Evolutionary conservation across 1,140 invertebrate species (phyloP), one percentile per base, ranked within the genome.

Genomic region (Galleria mellonella): DNA sequence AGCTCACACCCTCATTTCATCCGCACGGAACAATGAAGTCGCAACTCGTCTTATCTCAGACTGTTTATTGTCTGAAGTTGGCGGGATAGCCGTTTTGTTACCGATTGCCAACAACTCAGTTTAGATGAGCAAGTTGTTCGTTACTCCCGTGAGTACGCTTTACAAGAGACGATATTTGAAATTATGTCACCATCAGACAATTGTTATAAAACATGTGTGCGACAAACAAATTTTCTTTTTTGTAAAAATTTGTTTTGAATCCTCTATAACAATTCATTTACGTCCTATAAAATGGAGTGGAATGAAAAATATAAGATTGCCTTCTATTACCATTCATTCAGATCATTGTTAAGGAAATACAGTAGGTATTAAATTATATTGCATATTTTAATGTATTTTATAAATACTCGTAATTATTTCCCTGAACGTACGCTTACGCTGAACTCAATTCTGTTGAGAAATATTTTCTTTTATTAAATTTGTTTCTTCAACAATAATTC

Each of bases 41-140:
- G 51, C 55, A 52, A 62, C 74, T 67, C 67, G 67, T 43, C 68
- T 82, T 82, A 84, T 82, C 77, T 72, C 62, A 50, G 37, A 64
- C 65, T 78, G 75, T 77, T 81, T 81, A 84, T 82, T 84, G 81
- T 81, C 72, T 71, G 66, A 68, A 81, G 63, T 81, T 79, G 54
- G 66, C 62, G 61, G 57, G 69, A 69, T 75, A 64, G 72, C 61
- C 63, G 72, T 72, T 77, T 77, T 75, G 76, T 81, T 72, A 55
- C 62, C 63, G 66, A 68, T 72, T 72, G 59, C 62, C 64, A 66
- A 56, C 66, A 68, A 72, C 64, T 73, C 62, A 57, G 51, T 74
- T 73, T 72, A 71, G 68, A 73, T 73, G 76, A 83, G 55, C 58
- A 73, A 81, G 59, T 83, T 75, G 51, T 48, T 65, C 59, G 54